Base-by-base conservation (phyloP, 2,888 invertebrate genomes). In the Bursaphelenchus okinawaensis region DNA sequence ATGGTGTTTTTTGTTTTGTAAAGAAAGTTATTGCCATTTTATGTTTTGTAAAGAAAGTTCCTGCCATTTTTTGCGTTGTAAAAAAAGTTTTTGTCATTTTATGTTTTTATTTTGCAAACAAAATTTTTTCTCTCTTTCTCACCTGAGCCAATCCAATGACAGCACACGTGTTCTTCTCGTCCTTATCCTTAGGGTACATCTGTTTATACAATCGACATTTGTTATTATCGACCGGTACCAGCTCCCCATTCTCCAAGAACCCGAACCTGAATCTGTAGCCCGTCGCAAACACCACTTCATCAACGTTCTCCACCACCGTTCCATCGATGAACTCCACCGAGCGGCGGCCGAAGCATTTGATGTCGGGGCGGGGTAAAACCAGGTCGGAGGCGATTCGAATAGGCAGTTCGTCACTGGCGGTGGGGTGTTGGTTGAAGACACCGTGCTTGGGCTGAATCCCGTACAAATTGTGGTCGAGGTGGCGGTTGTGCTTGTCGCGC, bases 381-480 rank as follows among this genome's bases (percentile, higher is more conserved):
- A 27, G n/a, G 9, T 23, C 52, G 4, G 28, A 19, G 23, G 27
- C 60, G 22, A 59, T 19, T 7, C 50, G 26, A 22, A 23, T 27
- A 1, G 22, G 60, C 9, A 86, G 78, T 52, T 85, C 84, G 71
- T 86, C 86, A 66, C 84, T 85, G 66, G 86, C 68, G 0, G 77
- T 76, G 8, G 73, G 67, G 60, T 77, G 77, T 16, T 73, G 70
- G 20, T 63, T 65, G n/a, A 55, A 20, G 6, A 62, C 19, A 16
- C 75, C 66, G 70, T 84, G 83, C 4, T 78, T 68, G 4, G 85
- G 85, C 56, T 81, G 77, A 8, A 86, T 69, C 3, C 82, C 78
- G 73, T 83, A 86, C 1, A 78, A 68, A 8, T 78, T 82, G 69
- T 86, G 85, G 71, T 77, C 75, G 67, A 77, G 22, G 16, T 20